Percentiles rank a stretch among this genome's conserved stretches.
Evolutionary conservation across 2,797 vertebrate species (phyloP).

Genomic region (Ceryle rudis): DNA sequence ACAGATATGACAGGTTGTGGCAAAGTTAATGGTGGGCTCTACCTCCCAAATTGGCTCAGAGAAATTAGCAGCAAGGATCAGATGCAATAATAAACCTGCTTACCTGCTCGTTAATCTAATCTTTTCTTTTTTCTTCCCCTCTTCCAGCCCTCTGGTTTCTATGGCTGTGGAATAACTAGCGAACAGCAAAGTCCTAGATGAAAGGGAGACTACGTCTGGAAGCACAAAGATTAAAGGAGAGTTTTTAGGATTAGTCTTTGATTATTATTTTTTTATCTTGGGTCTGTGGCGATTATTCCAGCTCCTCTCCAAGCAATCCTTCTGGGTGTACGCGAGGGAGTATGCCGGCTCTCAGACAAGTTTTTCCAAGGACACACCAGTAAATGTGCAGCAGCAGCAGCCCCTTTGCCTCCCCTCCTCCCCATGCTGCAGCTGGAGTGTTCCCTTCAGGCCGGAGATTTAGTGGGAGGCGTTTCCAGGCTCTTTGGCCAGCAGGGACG

Average conservation of each 20-base stretch:
- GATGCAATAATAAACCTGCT: constrained; percentile 79
- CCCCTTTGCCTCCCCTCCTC: background rate
- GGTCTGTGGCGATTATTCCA: background rate
- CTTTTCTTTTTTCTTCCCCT: constrained; percentile 38
- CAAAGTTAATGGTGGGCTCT: constrained; percentile 56
- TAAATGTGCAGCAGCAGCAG: accelerated
- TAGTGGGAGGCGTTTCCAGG: background rate
- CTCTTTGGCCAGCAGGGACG: background rate
- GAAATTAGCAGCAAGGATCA: constrained; percentile 78
- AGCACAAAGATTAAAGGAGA: constrained; percentile 80
- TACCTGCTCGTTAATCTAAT: constrained; percentile 81
- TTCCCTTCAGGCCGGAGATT: accelerated
- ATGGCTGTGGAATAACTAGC: constrained; percentile 55
- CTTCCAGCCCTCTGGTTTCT: constrained; percentile 39
- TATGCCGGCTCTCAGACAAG: background rate
- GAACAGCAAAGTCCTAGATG: constrained; percentile 78
- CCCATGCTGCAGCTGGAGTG: accelerated
- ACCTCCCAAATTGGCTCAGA: constrained; percentile 74
- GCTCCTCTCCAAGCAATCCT: background rate
- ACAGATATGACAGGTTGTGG: constrained; percentile 24
- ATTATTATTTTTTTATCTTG: constrained; percentile 40
- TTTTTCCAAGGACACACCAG: background rate
- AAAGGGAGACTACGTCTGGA: constrained; percentile 74
- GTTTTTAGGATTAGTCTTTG: constrained; percentile 77
- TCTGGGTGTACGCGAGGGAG: background rate